Evolutionary conservation across 2,113 vertebrate species (phyloP), one percentile per base, ranked within the genome.

Genomic region (Turdus rufiventris): DNA sequence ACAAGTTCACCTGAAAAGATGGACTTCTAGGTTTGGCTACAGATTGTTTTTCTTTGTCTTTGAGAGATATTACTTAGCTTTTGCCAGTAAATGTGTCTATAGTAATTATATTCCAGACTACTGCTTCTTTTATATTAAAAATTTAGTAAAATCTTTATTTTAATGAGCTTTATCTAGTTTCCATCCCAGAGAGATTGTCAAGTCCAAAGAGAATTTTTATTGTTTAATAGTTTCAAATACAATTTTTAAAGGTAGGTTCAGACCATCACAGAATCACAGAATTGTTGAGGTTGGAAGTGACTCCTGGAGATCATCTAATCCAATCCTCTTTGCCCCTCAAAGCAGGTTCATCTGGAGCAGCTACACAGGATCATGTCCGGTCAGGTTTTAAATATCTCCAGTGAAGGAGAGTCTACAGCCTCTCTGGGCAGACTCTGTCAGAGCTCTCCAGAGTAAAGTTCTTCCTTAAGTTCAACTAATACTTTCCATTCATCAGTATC

Each of bases 281-380:
- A 48, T n/a, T 1, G 0, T 8, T 80, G 36, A 36, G 2, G 5
- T 42, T 73, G 42, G 36, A 51, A n/a, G 21, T 80, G 36, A 73
- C 8, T 43, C 23, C 18, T 50, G 43, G 21, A 43, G 33, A 50
- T 65, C 21, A 36, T 28, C 36, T 65, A 58, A 26, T 50, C 36
- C 67, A 57, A 43, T 18, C 43, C 21, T 50, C 42, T 79, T 88
- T 88, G 8, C 19, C 33, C 10, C 5, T 56, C 23, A 73, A 73
- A 73, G 33, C 26, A 45, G 51, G 18, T 45, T 66, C 45, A 80
- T 36, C 36, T 73, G 43, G 36, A 51, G 15, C 10, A 73, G 26
- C 28, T 58, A 36, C 8, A 38, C 8, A 65, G 43, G 43, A 57
- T 28, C 31, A 36, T 0, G 0, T 50, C 21, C 2, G 0, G 5